Evolutionary conservation across 2,113 vertebrate genomes (phyloP).

Genomic region (Cranoglanis bouderius): DNA sequence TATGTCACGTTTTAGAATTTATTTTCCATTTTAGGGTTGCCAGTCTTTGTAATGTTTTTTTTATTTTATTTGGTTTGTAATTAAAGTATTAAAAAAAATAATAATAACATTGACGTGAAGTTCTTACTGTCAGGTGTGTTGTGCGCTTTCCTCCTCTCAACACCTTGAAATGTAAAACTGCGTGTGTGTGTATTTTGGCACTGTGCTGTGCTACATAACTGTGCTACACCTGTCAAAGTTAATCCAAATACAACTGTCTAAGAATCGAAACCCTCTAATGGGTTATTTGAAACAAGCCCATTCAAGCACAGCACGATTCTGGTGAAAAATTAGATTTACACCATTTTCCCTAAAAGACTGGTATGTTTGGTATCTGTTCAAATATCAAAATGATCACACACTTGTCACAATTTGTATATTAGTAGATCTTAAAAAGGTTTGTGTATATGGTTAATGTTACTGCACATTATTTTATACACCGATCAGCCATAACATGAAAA

Average conservation of each 20-base stretch:
- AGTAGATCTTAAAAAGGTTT: background rate
- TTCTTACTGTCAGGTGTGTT: background rate
- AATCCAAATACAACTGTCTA: constrained; percentile 15
- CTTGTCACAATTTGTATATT: background rate
- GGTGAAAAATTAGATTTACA: background rate
- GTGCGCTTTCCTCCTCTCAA: background rate
- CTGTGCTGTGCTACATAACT: no score
- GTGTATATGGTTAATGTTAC: background rate
- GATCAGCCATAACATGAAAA: no score
- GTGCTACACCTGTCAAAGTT: constrained; percentile 26
- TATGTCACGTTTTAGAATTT: constrained; percentile 65
- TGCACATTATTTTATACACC: background rate
- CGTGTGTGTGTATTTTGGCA: background rate
- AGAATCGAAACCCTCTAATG: constrained; percentile 7
- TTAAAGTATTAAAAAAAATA: constrained; percentile 75
- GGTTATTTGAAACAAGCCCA: background rate
- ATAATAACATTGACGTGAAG: background rate
- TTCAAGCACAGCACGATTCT: background rate
- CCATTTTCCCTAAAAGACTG: background rate
- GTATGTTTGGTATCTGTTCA: background rate
- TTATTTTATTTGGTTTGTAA: constrained; percentile 73
- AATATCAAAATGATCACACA: background rate
- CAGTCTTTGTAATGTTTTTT: constrained; percentile 65
- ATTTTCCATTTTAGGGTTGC: constrained; percentile 52
- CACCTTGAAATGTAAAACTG: background rate